Conservation (phyloP, 2,113 vertebrate genomes). For the Malurus cyaneus region DNA sequence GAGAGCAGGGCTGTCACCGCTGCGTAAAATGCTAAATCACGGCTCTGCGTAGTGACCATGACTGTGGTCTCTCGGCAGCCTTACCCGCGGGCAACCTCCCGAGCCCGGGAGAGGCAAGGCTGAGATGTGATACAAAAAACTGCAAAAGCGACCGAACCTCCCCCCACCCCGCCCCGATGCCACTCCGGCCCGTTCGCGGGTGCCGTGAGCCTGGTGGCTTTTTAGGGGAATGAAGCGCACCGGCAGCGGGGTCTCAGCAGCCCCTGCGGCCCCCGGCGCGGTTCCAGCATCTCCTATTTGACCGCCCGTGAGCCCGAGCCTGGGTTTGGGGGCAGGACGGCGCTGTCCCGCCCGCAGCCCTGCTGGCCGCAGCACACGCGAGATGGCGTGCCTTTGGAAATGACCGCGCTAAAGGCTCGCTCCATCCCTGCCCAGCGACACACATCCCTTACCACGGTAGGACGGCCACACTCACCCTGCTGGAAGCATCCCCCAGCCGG, state of each 20-base stretch:
- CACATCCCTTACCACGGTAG: background rate
- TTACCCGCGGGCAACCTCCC: background rate
- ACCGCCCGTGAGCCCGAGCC: accelerated
- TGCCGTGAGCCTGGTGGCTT: accelerated
- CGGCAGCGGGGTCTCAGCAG: background rate
- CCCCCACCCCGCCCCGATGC: background rate
- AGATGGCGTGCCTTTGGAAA: background rate
- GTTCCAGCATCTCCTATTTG: background rate
- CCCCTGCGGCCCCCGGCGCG: background rate
- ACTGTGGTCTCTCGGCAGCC: background rate
- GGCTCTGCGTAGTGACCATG: background rate
- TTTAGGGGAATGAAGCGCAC: accelerated
- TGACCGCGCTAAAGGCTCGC: accelerated
- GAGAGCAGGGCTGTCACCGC: background rate
- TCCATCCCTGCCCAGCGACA: background rate
- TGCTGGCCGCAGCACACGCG: accelerated
- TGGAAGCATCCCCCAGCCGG: background rate
- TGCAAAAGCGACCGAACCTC: accelerated
- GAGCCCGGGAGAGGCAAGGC: background rate
- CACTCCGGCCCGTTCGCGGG: accelerated
- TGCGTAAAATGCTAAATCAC: background rate
- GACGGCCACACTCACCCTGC: background rate
- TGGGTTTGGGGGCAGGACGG: background rate
- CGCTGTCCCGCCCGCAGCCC: background rate
- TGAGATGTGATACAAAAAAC: background rate